These are phyloP conservation scores for Gnatocerus cornutus DNA, from an alignment of 2,888 invertebrate genomes.

Conservation along the genomic window DNA sequence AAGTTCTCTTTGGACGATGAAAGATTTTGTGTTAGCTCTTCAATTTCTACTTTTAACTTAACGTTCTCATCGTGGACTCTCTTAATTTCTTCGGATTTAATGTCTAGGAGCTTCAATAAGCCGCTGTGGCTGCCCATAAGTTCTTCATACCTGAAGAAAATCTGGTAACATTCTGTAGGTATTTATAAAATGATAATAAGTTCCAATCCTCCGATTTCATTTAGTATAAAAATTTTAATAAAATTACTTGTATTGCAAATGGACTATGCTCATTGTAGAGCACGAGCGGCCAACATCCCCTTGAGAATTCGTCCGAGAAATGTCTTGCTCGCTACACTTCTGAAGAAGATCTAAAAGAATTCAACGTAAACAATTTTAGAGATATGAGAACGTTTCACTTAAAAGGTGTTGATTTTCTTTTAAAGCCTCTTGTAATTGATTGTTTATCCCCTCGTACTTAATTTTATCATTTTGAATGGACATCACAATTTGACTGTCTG, in stretches of 20 bases:
- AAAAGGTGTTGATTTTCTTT: slow-evolving; percentile 65
- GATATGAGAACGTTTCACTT: slow-evolving; percentile 50
- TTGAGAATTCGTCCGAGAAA: slow-evolving; percentile 58
- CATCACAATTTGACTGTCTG: slow-evolving; percentile 61
- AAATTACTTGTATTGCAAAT: slow-evolving; percentile 74
- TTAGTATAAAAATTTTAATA: too few species aligned
- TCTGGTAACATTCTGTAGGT: slow-evolving; percentile 10
- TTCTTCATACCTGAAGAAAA: slow-evolving; percentile 64
- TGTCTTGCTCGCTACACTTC: slow-evolving; percentile 51
- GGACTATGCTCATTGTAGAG: slow-evolving; percentile 74
- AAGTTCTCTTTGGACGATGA: slow-evolving; percentile 39
- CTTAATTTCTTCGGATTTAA: slow-evolving; percentile 62
- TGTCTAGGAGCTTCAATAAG: slow-evolving; percentile 64
- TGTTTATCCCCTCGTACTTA: slow-evolving; percentile 57
- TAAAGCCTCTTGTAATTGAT: slow-evolving; percentile 62
- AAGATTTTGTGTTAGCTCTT: slow-evolving; percentile 55
- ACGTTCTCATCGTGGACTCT: slow-evolving; percentile 63
- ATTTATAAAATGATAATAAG: too few species aligned
- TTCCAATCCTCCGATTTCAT: too few species aligned
- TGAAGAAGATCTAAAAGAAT: slow-evolving; percentile 60
- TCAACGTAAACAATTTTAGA: not conserved
- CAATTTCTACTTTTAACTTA: slow-evolving; percentile 58
- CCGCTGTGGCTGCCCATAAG: slow-evolving; percentile 64
- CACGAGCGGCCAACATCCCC: slow-evolving; percentile 69
- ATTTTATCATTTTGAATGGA: slow-evolving; percentile 58